Evolutionary conservation across 2,888 invertebrate genomes (phyloP).

Genomic region (Molanna angustata): DNA sequence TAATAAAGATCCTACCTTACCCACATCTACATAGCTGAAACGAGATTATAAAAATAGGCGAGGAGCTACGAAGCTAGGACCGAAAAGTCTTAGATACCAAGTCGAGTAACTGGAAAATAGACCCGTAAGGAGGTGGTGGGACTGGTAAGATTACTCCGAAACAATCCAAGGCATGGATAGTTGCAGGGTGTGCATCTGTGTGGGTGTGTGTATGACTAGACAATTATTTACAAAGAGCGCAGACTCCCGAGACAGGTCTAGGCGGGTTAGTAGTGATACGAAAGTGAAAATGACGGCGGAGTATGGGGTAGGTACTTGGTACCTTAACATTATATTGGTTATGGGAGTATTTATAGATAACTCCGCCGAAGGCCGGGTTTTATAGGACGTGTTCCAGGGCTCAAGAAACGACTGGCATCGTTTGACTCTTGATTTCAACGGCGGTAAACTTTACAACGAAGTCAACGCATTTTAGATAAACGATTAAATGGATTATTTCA

Average conservation of each 20-base stretch:
- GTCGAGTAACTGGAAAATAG: background rate
- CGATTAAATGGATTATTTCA: too few species aligned
- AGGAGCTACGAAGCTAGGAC: conserved; percentile 5
- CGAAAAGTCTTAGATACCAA: background rate
- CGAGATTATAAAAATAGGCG: conserved; percentile 16
- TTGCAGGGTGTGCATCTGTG: conserved; percentile 9
- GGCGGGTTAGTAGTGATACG: conserved; percentile 3
- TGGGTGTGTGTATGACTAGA: conserved; percentile 17
- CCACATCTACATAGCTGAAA: conserved; percentile 6
- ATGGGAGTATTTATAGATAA: too few species aligned
- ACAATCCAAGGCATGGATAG: background rate
- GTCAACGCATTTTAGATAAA: too few species aligned
- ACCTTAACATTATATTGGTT: background rate
- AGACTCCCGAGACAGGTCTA: conserved; percentile 2
- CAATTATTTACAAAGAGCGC: conserved; percentile 7
- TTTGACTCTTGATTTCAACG: too few species aligned
- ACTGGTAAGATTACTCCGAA: conserved; percentile 5
- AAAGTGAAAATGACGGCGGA: conserved; percentile 16
- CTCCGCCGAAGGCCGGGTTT: too few species aligned
- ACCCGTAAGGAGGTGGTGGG: background rate
- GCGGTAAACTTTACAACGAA: too few species aligned
- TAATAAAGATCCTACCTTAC: too few species aligned
- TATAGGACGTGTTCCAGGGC: too few species aligned
- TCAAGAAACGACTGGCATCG: too few species aligned
- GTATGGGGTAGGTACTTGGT: background rate